A percentile compares a stretch with the other conserved stretches of the same genome.
Conservation (phyloP, 1,140 invertebrate species). For the Scaptomyza graminum region DNA sequence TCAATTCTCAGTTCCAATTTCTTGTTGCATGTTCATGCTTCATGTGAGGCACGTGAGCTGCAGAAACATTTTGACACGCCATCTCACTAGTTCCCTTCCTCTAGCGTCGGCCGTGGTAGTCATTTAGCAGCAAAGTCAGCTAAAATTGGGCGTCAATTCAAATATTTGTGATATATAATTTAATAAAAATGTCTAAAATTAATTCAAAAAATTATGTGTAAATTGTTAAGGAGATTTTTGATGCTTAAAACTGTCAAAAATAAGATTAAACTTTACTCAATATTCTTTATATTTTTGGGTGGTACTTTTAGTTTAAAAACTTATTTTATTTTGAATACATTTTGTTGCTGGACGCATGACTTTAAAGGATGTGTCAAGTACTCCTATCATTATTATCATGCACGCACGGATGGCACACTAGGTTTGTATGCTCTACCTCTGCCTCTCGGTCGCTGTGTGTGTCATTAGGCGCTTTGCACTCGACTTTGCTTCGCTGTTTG, state of each 20-base stretch:
- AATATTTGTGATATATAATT: neutral
- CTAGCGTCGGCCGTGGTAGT: neutral
- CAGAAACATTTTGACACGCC: slow-evolving; percentile 61
- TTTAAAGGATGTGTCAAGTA: slow-evolving; percentile 60
- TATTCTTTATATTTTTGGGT: too few relatives aligned
- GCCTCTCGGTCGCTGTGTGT: slow-evolving; percentile 31
- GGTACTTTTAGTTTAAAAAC: neutral
- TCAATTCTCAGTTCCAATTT: slow-evolving; percentile 16
- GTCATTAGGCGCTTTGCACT: slow-evolving; percentile 67
- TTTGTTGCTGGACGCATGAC: slow-evolving; percentile 6
- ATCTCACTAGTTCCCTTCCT: slow-evolving; percentile 8
- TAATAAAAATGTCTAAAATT: neutral
- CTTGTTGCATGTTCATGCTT: slow-evolving; percentile 40
- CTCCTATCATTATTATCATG: slow-evolving; percentile 75
- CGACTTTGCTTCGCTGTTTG: slow-evolving; percentile 51
- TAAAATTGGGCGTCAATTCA: neutral
- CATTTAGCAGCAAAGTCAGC: slow-evolving; percentile 13
- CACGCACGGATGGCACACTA: slow-evolving; percentile 33
- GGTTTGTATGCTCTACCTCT: neutral
- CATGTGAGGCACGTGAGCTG: slow-evolving; percentile 50
- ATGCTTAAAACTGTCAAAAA: too few relatives aligned
- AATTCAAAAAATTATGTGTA: neutral
- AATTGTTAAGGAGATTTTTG: too few relatives aligned
- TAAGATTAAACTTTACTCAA: too few relatives aligned
- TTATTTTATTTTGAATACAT: neutral